Conservation (phyloP, 2,797 vertebrate genomes). For the Thamnophis elegans region DNA sequence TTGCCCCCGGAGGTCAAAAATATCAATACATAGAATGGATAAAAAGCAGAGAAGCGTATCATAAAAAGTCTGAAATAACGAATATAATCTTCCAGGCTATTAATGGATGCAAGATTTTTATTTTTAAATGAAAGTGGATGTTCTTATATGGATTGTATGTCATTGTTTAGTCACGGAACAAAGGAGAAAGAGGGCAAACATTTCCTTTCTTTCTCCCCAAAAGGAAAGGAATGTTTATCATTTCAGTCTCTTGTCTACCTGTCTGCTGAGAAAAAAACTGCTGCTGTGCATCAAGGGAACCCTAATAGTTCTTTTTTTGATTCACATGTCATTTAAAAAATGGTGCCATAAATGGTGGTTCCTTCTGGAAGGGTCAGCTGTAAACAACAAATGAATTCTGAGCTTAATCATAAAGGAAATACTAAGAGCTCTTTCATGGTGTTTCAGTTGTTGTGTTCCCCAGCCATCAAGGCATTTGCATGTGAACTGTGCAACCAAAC, state of each 20-base stretch:
- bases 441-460: slow-evolving; percentile 21
- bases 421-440: slow-evolving; percentile 7
- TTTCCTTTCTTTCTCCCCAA: slow-evolving; percentile 13
- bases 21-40: neutral
- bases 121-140: neutral
- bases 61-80: neutral
- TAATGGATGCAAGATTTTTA: neutral
- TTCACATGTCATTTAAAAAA: slow-evolving; percentile 32
- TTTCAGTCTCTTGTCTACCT: slow-evolving; percentile 19
- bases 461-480: neutral
- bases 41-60: neutral
- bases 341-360: neutral
- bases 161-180: neutral
- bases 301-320: slow-evolving; percentile 47
- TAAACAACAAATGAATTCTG: slow-evolving; percentile 49
- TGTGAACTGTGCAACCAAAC: neutral
- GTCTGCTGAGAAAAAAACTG: slow-evolving; percentile 36
- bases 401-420: slow-evolving; percentile 42
- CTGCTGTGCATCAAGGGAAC: slow-evolving; percentile 38
- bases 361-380: slow-evolving; percentile 49
- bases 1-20: neutral
- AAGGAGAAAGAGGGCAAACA: neutral
- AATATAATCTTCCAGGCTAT: neutral
- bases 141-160: neutral
- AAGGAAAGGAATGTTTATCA: neutral